A percentile compares a stretch with the other conserved stretches of the same genome.
phyloP scores from a whole-genome alignment of 2,797 vertebrate species.

The Lateolabrax maculatus region DNA sequence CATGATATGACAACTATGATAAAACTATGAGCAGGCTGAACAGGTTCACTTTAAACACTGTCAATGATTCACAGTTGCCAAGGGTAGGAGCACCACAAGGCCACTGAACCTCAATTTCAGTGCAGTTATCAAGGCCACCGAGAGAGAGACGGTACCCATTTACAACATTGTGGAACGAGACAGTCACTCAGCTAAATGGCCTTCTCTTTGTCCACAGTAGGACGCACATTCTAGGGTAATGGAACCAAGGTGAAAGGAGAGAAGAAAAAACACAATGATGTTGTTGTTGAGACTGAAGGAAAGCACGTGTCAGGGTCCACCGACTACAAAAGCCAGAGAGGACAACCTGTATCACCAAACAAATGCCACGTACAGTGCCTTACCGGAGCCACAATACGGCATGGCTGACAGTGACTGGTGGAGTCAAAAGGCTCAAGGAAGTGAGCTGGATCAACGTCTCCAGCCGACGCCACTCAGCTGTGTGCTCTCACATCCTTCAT shows the following conservation, averaged over 20 bases:
- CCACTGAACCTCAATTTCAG: constrained; percentile 49
- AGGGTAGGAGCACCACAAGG: constrained; percentile 38
- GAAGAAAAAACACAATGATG: constrained; percentile 25
- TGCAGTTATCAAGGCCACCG: constrained; percentile 45
- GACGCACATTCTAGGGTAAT: constrained; percentile 45
- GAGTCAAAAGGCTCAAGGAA: constrained; percentile 21
- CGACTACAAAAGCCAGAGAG: constrained; percentile 23
- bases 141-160: constrained; percentile 45
- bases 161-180: constrained; percentile 49
- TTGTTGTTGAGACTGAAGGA: constrained; percentile 36
- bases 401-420: constrained; percentile 41
- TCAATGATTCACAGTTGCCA: constrained; percentile 62
- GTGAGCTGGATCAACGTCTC: constrained; percentile 55
- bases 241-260: constrained; percentile 49
- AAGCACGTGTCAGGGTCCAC: constrained; percentile 36
- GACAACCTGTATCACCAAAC: constrained; percentile 28
- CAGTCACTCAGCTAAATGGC: constrained; percentile 63
- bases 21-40: constrained; percentile 13
- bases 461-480: constrained; percentile 38
- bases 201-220: constrained; percentile 51
- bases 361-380: constrained; percentile 1
- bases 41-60: constrained; percentile 39
- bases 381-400: neutral
- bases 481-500: constrained; percentile 57
- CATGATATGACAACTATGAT: constrained; percentile 22